These are phyloP conservation scores for Triplophysa bombifrons DNA, from an alignment of 2,797 vertebrate species.

Conservation along the genomic window DNA sequence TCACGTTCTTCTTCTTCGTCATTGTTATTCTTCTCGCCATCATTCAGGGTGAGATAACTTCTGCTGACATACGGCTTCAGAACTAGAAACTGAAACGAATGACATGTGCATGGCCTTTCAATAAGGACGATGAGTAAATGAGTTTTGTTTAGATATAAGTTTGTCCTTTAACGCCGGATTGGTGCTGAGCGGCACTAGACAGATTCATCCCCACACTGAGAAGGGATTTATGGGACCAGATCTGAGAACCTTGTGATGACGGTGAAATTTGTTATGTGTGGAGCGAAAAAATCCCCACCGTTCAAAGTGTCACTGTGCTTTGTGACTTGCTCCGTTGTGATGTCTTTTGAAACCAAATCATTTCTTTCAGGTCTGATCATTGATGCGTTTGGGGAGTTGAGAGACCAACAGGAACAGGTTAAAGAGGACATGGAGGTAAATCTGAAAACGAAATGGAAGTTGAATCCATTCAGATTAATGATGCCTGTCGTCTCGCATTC, in stretches of 20 bases:
- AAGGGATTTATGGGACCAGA: conserved; percentile 20
- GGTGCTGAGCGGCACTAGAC: background rate
- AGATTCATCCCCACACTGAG: conserved; percentile 13
- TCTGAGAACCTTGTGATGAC: conserved; percentile 11
- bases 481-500: background rate
- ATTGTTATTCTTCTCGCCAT: conserved; percentile 81
- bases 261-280: background rate
- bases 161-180: conserved; percentile 4
- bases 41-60: conserved; percentile 74
- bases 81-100: conserved; percentile 1
- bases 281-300: background rate
- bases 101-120: background rate
- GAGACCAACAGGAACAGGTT: conserved; percentile 81
- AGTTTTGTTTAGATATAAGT: background rate
- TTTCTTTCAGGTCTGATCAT: conserved; percentile 74
- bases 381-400: conserved; percentile 79
- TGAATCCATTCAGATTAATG: conserved; percentile 21
- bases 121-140: background rate
- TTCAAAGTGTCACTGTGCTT: conserved; percentile 16
- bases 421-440: conserved; percentile 80
- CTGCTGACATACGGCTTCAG: background rate
- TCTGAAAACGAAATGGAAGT: background rate
- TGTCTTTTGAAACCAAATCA: background rate
- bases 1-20: conserved; percentile 83
- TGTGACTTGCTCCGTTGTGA: conserved; percentile 18